Conservation (phyloP, 2,888 invertebrate genomes). For the Gari tellinella region DNA sequence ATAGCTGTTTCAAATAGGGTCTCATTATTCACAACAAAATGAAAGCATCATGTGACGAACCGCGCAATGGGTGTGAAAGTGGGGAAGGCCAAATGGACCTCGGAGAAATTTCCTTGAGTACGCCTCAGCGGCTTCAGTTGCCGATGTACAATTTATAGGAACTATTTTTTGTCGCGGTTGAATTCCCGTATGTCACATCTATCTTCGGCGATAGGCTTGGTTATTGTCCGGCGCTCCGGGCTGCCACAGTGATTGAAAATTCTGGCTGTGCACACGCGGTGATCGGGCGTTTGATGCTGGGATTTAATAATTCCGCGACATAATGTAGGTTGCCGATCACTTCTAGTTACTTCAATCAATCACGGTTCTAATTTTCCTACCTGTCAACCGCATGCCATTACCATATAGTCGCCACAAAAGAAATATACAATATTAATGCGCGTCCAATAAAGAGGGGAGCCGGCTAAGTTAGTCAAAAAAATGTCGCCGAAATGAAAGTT, state of each 20-base stretch:
- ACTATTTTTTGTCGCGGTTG: constrained; percentile 55
- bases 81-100: too few relatives aligned
- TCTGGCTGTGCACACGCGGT: constrained; percentile 49
- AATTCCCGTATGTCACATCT: constrained; percentile 60
- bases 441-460: neutral
- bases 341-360: constrained; percentile 43
- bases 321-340: constrained; percentile 41
- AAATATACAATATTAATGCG: constrained; percentile 44
- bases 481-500: too few relatives aligned
- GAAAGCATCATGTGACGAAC: too few relatives aligned
- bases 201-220: constrained; percentile 54
- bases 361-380: constrained; percentile 55
- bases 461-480: too few relatives aligned
- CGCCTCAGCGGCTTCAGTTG: constrained; percentile 35
- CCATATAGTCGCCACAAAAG: constrained; percentile 31
- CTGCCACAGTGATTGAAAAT: constrained; percentile 56
- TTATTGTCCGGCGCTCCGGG: constrained; percentile 45
- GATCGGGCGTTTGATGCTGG: constrained; percentile 56
- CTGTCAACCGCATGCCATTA: constrained; percentile 47
- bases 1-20: constrained; percentile 14
- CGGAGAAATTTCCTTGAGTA: constrained; percentile 9
- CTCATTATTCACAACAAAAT: neutral
- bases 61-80: too few relatives aligned
- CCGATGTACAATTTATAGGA: constrained; percentile 40
- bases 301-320: constrained; percentile 56